These are phyloP conservation scores for Streblospio benedicti DNA, from an alignment of 1,140 invertebrate species.

Conservation along the genomic window DNA sequence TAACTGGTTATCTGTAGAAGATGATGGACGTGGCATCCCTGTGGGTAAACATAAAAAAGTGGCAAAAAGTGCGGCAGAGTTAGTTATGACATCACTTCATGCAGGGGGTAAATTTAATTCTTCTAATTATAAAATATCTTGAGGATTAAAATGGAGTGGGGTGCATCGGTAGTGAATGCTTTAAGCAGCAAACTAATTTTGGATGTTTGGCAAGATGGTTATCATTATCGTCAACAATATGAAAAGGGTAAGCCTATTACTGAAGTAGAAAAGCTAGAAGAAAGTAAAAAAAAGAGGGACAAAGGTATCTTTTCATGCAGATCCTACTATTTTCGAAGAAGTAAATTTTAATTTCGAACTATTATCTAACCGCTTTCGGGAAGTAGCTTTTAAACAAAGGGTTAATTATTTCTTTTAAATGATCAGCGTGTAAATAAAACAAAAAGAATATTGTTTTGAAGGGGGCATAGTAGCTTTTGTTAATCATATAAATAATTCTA, in stretches of 20 bases:
- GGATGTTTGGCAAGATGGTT: conserved; percentile 18
- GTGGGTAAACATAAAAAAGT: conserved; percentile 19
- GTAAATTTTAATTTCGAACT: conserved; percentile 17
- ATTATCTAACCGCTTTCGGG: conserved; percentile 15
- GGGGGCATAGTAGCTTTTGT: conserved; percentile 19
- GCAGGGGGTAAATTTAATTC: conserved; percentile 34
- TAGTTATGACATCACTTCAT: conserved; percentile 31
- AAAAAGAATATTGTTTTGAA: conserved; percentile 15
- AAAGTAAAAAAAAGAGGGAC: conserved; percentile 19
- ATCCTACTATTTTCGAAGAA: conserved; percentile 17
- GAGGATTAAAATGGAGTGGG: conserved; percentile 34
- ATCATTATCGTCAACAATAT: conserved; percentile 13
- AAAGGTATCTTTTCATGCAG: conserved; percentile 18
- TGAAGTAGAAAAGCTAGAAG: conserved; percentile 11
- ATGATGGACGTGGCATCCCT: conserved; percentile 39
- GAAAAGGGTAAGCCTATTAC: conserved; percentile 6
- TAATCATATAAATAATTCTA: conserved; percentile 4
- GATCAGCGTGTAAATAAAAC: conserved; percentile 4
- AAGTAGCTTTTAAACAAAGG: conserved; percentile 17
- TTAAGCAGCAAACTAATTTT: conserved; percentile 20
- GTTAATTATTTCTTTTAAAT: conserved; percentile 14
- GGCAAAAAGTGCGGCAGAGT: conserved; percentile 15
- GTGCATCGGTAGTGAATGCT: conserved; percentile 30
- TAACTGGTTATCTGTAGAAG: too few relatives aligned
- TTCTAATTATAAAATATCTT: conserved; percentile 30